Evolutionary conservation across 2,113 vertebrate species (phyloP).

Genomic region (Dromaius novaehollandiae): DNA sequence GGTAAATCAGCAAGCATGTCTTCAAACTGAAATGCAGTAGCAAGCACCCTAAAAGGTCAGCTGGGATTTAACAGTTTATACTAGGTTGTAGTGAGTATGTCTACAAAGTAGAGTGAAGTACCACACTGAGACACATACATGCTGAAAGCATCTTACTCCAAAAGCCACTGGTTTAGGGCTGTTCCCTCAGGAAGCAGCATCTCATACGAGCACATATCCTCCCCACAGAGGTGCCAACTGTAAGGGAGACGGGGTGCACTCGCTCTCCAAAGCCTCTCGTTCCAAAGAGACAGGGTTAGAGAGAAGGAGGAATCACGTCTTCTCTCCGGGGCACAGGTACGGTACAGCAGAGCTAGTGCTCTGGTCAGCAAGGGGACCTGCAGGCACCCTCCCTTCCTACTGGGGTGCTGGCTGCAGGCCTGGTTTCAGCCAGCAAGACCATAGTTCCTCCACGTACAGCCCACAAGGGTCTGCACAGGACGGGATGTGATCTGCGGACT

Average conservation of each 20-base stretch:
- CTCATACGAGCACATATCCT: rapidly evolving
- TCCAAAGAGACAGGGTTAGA: not conserved
- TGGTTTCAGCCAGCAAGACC: not conserved
- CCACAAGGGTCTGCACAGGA: not conserved
- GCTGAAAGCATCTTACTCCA: not conserved
- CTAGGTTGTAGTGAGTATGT: rapidly evolving
- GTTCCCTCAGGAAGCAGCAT: not conserved
- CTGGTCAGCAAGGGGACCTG: too few relatives aligned
- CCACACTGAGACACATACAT: rapidly evolving
- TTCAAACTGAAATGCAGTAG: not conserved
- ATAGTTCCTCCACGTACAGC: not conserved
- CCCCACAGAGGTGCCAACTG: not conserved
- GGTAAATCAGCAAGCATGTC: not conserved
- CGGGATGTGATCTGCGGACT: not conserved
- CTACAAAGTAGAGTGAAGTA: not conserved
- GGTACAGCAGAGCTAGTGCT: too few relatives aligned
- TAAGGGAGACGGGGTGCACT: not conserved
- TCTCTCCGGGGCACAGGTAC: too few relatives aligned
- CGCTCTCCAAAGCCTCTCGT: not conserved
- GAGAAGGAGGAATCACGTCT: too few relatives aligned
- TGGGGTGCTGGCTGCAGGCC: not conserved
- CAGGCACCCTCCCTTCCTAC: too few relatives aligned
- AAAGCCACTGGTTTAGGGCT: not conserved
- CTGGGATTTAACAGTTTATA: not conserved
- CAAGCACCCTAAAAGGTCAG: not conserved